phyloP scores from a whole-genome alignment of 2,888 invertebrate genomes.

The Lapara coniferarum region DNA sequence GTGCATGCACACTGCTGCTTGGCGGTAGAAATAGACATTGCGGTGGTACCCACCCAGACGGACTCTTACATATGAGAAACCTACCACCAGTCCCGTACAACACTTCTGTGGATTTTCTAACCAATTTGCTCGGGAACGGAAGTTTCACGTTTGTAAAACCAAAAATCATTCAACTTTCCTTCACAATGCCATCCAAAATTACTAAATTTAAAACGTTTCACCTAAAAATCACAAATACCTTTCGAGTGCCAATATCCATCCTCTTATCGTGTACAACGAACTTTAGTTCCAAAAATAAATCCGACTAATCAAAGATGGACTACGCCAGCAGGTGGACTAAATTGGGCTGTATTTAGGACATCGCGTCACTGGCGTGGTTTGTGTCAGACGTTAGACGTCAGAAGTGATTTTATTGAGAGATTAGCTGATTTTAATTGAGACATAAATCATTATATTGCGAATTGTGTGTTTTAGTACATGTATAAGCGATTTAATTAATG shows the following conservation, averaged over 20 bases:
- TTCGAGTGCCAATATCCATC: not conserved
- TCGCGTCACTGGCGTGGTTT: slow-evolving; percentile 5
- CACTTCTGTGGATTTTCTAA: no score
- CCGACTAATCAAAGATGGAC: slow-evolving; percentile 22
- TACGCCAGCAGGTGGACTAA: slow-evolving; percentile 7
- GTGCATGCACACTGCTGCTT: no score
- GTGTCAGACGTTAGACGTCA: slow-evolving; percentile 17
- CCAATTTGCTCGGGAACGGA: no score
- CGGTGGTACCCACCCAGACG: no score
- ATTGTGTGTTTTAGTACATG: not conserved
- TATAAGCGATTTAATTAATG: not conserved
- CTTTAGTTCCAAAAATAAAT: slow-evolving; percentile 20
- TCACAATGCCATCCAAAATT: no score
- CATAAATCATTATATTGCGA: slow-evolving; percentile 14
- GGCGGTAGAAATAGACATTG: no score
- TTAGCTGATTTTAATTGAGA: slow-evolving; percentile 19
- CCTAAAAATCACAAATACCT: not conserved
- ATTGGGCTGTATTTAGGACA: slow-evolving; percentile 12
- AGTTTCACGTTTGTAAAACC: no score
- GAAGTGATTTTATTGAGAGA: slow-evolving; percentile 9
- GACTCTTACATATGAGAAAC: no score
- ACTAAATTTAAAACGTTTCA: not conserved
- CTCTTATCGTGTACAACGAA: slow-evolving; percentile 20
- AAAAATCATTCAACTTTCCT: no score
- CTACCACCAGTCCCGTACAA: no score